Conservation (phyloP, 2,888 invertebrate species). For the Eristalis intricaria region DNA sequence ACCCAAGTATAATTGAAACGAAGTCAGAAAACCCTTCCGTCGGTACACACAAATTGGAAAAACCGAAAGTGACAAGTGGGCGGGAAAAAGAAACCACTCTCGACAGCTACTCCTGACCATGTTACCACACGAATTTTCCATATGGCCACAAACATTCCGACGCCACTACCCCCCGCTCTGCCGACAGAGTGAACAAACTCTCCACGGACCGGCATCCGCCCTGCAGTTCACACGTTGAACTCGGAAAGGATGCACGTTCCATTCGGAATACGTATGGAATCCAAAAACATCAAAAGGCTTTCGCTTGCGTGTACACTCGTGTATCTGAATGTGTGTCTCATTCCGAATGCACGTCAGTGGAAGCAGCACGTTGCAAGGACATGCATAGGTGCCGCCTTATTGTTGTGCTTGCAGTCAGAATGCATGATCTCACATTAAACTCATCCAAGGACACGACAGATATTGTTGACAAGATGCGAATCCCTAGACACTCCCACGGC, state of each 20-base stretch:
- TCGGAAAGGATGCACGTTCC: conserved; percentile 16
- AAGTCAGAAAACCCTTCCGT: not conserved
- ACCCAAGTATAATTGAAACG: not conserved
- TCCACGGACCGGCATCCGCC: not conserved
- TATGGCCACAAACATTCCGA: not conserved
- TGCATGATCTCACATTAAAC: conserved; percentile 17
- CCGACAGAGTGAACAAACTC: not conserved
- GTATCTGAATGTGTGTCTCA: conserved; percentile 9
- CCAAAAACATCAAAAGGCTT: conserved; percentile 17
- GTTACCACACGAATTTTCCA: not conserved
- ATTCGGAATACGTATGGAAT: conserved; percentile 4
- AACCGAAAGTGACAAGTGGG: not conserved
- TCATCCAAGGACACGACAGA: not conserved
- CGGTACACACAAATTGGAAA: not conserved
- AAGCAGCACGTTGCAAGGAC: conserved; percentile 13
- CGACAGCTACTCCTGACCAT: not conserved
- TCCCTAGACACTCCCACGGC: not conserved
- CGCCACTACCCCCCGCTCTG: not conserved
- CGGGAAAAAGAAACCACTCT: not conserved
- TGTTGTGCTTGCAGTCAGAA: conserved; percentile 1
- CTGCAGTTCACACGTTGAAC: not conserved
- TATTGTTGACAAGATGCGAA: not conserved
- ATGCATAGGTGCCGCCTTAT: not conserved
- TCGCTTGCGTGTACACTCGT: conserved; percentile 10
- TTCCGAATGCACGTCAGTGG: conserved; percentile 1